Percentiles rank a stretch among this genome's conserved stretches.
Conservation (phyloP, 2,797 vertebrate species). For the Tauraco hartlaubi region DNA sequence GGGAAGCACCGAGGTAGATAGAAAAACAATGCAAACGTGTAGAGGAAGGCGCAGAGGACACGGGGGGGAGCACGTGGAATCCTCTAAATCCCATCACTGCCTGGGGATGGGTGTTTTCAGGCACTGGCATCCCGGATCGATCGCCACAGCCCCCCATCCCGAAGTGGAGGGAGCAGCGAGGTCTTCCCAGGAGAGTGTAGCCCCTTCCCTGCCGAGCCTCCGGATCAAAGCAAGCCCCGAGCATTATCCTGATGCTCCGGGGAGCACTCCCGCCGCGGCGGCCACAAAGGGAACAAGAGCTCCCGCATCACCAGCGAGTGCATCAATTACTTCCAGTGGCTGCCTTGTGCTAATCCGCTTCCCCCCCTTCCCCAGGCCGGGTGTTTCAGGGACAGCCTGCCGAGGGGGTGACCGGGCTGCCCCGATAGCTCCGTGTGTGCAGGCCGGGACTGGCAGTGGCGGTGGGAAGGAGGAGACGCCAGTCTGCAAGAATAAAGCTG, state of each 20-base stretch:
- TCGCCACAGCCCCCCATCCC: background rate
- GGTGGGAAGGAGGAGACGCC: rapidly evolving
- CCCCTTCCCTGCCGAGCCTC: background rate
- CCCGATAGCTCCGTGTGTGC: background rate
- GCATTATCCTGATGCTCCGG: conserved; percentile 2
- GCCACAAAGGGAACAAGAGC: conserved; percentile 70
- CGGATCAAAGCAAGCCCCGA: background rate
- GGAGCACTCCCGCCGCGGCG: background rate
- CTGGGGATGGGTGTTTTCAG: background rate
- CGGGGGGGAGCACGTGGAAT: background rate
- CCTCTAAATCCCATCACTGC: background rate
- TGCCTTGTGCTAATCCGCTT: conserved; percentile 54
- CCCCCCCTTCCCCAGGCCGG: background rate
- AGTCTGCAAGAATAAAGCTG: background rate
- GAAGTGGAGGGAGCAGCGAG: rapidly evolving
- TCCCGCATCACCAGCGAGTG: conserved; percentile 49
- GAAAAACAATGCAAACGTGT: background rate
- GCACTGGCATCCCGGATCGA: background rate
- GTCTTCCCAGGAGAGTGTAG: background rate
- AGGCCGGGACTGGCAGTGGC: rapidly evolving
- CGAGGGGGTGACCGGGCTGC: background rate
- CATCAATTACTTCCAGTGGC: conserved; percentile 73
- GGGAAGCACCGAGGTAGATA: background rate
- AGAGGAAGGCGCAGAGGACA: background rate
- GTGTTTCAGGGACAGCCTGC: background rate